Percentiles rank a stretch among this genome's conserved stretches.
Conservation (phyloP, 2,888 invertebrate genomes). For the Oscheius onirici region DNA sequence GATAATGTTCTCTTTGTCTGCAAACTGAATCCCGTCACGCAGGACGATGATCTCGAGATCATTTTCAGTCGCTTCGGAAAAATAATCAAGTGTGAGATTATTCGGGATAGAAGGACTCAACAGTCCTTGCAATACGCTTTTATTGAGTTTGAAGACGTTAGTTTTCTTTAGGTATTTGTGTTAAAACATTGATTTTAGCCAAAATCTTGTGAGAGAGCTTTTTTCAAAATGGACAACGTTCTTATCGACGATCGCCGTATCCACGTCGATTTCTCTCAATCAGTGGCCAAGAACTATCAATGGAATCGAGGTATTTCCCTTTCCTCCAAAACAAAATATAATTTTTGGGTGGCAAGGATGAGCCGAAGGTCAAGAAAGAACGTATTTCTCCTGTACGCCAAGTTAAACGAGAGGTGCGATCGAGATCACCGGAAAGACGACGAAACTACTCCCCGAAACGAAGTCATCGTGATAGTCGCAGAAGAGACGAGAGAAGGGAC, state of each 20-base stretch:
- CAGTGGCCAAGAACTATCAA: constrained; percentile 82
- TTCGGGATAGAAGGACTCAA: constrained; percentile 88
- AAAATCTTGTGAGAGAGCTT: constrained; percentile 89
- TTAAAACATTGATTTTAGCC: constrained; percentile 64
- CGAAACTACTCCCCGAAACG: background rate
- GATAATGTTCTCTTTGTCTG: constrained; percentile 99
- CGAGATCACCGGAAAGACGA: background rate
- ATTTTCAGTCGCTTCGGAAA: constrained; percentile 11
- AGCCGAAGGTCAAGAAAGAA: background rate
- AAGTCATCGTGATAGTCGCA: background rate
- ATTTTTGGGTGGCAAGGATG: background rate
- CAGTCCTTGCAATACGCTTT: constrained; percentile 99
- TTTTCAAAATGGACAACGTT: constrained; percentile 99
- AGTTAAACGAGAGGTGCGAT: background rate
- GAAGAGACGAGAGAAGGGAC: background rate
- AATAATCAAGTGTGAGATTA: constrained; percentile 72
- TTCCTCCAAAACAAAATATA: background rate
- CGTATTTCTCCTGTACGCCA: background rate
- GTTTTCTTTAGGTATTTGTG: constrained; percentile 16
- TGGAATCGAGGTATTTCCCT: constrained; percentile 31
- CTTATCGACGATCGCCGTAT: constrained; percentile 97
- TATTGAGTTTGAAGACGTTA: constrained; percentile 88
- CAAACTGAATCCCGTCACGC: constrained; percentile 97
- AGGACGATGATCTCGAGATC: background rate
- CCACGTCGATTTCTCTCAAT: constrained; percentile 99